Conservation (phyloP, 2,113 vertebrate genomes). For the Centropus bengalensis region DNA sequence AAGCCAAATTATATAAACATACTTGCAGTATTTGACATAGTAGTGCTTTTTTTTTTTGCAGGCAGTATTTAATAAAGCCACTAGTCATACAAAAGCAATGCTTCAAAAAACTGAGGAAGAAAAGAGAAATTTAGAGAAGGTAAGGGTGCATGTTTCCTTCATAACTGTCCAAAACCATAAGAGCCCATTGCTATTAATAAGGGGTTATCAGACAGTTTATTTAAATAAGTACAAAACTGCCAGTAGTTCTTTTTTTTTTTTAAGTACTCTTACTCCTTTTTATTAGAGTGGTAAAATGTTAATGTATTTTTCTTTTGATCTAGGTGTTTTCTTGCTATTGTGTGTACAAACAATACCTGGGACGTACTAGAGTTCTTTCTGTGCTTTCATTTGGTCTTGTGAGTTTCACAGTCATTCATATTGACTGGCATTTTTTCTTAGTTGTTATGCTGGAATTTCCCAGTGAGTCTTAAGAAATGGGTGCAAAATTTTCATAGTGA, state of each 20-base stretch:
- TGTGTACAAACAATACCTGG: neutral
- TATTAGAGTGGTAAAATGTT: neutral
- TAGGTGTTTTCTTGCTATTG: neutral
- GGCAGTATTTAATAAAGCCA: conserved; percentile 91
- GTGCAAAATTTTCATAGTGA: neutral
- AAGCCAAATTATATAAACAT: neutral
- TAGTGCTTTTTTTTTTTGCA: conserved; percentile 39
- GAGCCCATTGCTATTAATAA: neutral
- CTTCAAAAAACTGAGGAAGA: conserved; percentile 89
- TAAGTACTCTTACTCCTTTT: neutral
- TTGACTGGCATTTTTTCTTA: neutral
- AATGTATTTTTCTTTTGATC: neutral
- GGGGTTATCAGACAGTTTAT: neutral
- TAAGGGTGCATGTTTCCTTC: conserved; percentile 31
- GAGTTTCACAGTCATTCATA: neutral
- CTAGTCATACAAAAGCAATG: conserved; percentile 86
- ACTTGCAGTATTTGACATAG: neutral
- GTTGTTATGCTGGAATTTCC: neutral
- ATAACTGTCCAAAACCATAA: neutral
- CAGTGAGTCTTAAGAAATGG: neutral
- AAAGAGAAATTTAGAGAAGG: conserved; percentile 89
- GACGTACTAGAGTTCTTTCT: neutral
- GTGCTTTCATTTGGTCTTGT: neutral
- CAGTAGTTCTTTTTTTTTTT: neutral
- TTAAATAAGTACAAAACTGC: neutral